These are phyloP conservation scores for Perizoma affinitatum DNA, from an alignment of 2,888 invertebrate species.

Conservation along the genomic window DNA sequence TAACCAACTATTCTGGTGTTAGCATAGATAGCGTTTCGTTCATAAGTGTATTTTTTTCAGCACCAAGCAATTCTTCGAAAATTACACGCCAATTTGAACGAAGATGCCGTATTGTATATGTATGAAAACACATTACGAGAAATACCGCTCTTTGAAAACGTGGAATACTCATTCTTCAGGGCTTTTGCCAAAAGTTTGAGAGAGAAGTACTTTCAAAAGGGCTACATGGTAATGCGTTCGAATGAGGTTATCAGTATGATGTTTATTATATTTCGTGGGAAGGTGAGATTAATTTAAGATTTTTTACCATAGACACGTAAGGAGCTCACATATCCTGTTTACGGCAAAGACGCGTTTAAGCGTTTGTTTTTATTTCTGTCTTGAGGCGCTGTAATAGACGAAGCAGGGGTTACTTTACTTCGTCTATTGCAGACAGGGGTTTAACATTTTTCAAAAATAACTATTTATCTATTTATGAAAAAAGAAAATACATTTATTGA, in stretches of 20 bases:
- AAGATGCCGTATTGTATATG: slow-evolving; percentile 80
- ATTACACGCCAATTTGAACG: slow-evolving; percentile 80
- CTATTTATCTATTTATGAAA: too few relatives aligned
- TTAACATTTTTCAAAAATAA: too few relatives aligned
- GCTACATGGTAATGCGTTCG: slow-evolving; percentile 71
- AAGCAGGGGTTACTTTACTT: too few relatives aligned
- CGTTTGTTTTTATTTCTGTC: too few relatives aligned
- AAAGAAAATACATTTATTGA: too few relatives aligned
- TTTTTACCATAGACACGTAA: too few relatives aligned
- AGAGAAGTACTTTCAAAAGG: slow-evolving; percentile 75
- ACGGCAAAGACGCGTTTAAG: too few relatives aligned
- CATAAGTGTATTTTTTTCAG: slow-evolving; percentile 40
- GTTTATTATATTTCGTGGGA: slow-evolving; percentile 78
- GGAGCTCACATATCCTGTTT: too few relatives aligned
- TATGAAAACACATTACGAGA: slow-evolving; percentile 80
- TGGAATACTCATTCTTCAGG: slow-evolving; percentile 81
- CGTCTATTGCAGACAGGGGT: too few relatives aligned
- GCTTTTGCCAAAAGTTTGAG: slow-evolving; percentile 78
- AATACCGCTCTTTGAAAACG: slow-evolving; percentile 80
- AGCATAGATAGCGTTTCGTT: too few relatives aligned
- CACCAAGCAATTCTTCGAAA: slow-evolving; percentile 77
- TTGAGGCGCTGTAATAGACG: too few relatives aligned
- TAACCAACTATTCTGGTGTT: too few relatives aligned
- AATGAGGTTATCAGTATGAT: slow-evolving; percentile 73
- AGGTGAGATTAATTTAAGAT: slow-evolving; percentile 51